Evolutionary conservation across 2,797 vertebrate species (phyloP), one percentile per base, ranked within the genome.

Genomic region (Eulemur mongoz): DNA sequence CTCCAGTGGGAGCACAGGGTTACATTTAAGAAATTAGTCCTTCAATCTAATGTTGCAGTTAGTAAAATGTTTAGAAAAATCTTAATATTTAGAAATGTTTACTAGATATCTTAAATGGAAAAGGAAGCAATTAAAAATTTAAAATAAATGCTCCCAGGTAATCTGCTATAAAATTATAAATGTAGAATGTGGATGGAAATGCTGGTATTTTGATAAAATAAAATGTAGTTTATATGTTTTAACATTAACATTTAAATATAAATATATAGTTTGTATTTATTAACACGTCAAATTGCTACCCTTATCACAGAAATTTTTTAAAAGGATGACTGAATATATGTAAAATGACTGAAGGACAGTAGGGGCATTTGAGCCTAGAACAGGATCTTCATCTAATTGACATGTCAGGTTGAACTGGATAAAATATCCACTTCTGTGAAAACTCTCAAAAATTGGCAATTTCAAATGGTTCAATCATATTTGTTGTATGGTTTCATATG

Each of bases 51-150:
- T 17, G 25, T 83, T 88, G 8, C n/a, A 65, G 15, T 52, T 89
- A 83, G 15, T 35, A 72, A 91, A 93, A 83, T 65, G 14, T 48
- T 84, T 86, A 9, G 32, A 69, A 93, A 92, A 45, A 72, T 45
- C 57, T 89, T 73, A 94, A 82, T 65, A n/a, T 17, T n/a, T 4
- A n/a, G 63, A 93, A 93, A 87, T 65, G 14, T 50, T 81, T 86
- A 9, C 20, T 48, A 93, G 90, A 40, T 84, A 76, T 35, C 45
- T 89, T 59, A 94, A 83, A 52, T 40, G 12, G 57, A 45, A 84
- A 92, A 80, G 27, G 7, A 92, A 76, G 0, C 8, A 72, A 96
- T 54, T 69, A 90, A 84, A 79, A 40, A 8, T 80, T 73, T 63
- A 45, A 91, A 91, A 50, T 45, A 85, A 92, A 54, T 52, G 7